Conservation (phyloP, 2,797 vertebrate species). For the Acanthopagrus latus region DNA sequence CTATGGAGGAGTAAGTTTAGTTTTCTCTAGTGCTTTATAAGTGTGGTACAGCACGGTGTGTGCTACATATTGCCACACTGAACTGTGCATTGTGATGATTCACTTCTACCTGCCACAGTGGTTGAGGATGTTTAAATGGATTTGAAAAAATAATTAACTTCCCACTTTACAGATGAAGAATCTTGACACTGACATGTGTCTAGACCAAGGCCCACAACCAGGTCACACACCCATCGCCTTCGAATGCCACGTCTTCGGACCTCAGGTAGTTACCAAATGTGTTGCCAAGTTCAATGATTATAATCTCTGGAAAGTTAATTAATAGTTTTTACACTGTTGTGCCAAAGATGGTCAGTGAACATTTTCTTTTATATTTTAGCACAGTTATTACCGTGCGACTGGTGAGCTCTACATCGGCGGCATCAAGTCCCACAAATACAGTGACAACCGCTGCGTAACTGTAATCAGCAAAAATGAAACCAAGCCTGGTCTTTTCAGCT, state of each 20-base stretch:
- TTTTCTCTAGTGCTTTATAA: background rate
- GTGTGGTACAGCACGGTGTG: background rate
- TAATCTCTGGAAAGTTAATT: background rate
- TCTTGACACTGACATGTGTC: slow-evolving; percentile 63
- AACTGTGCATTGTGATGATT: background rate
- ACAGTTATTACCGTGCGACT: slow-evolving; percentile 52
- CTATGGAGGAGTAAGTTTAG: slow-evolving; percentile 77
- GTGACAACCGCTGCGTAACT: slow-evolving; percentile 79
- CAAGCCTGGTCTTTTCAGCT: slow-evolving; percentile 70
- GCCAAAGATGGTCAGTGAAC: background rate
- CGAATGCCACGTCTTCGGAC: slow-evolving; percentile 59
- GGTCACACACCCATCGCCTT: slow-evolving; percentile 79
- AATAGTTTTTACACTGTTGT: background rate
- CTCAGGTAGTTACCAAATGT: slow-evolving; percentile 71
- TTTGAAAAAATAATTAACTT: background rate
- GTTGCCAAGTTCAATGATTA: background rate
- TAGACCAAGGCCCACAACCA: slow-evolving; percentile 83
- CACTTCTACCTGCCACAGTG: background rate
- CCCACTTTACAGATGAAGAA: slow-evolving; percentile 63
- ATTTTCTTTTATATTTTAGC: slow-evolving; percentile 37
- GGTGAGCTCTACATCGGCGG: slow-evolving; percentile 82
- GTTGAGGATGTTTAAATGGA: background rate
- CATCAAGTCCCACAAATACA: slow-evolving; percentile 82
- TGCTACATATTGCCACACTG: background rate
- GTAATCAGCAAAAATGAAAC: slow-evolving; percentile 56